Percentiles rank a stretch among this genome's conserved stretches.
Evolutionary conservation across 1,140 invertebrate genomes (phyloP).

Genomic region (Grapholita molesta): DNA sequence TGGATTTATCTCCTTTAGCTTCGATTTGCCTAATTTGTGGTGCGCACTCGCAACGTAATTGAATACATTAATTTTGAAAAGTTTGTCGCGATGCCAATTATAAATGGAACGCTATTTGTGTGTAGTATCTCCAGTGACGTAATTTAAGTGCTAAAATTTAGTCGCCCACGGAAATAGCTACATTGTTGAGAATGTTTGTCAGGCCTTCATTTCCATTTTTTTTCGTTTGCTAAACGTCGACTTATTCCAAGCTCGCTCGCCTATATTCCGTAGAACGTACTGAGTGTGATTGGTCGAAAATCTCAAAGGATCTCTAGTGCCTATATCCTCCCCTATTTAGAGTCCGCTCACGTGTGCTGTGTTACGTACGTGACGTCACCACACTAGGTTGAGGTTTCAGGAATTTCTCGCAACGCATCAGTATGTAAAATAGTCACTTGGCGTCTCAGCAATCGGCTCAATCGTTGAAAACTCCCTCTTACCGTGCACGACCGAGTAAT

Average conservation of each 20-base stretch:
- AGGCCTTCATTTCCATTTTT: neutral
- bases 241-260: neutral
- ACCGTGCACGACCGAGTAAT: neutral
- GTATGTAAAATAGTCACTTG: slow-evolving; percentile 35
- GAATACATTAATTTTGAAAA: slow-evolving; percentile 51
- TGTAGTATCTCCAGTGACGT: slow-evolving; percentile 23
- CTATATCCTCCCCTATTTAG: slow-evolving; percentile 32
- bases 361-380: slow-evolving; percentile 44
- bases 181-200: neutral
- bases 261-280: neutral
- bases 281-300: slow-evolving; percentile 38
- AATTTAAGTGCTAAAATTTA: slow-evolving; percentile 32
- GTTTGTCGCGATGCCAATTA: slow-evolving; percentile 35
- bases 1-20: slow-evolving; percentile 52
- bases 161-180: neutral
- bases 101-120: slow-evolving; percentile 25
- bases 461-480: slow-evolving; percentile 7
- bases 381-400: slow-evolving; percentile 21
- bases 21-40: slow-evolving; percentile 51
- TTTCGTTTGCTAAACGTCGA: neutral
- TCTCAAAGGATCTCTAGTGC: slow-evolving; percentile 27
- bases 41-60: slow-evolving; percentile 33
- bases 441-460: slow-evolving; percentile 6
- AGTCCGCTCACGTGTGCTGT: slow-evolving; percentile 40
- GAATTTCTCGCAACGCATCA: slow-evolving; percentile 26